Evolutionary conservation across 2,888 invertebrate genomes (phyloP), one percentile per base, ranked within the genome.

Genomic region (Bhutanitis thaidina): DNA sequence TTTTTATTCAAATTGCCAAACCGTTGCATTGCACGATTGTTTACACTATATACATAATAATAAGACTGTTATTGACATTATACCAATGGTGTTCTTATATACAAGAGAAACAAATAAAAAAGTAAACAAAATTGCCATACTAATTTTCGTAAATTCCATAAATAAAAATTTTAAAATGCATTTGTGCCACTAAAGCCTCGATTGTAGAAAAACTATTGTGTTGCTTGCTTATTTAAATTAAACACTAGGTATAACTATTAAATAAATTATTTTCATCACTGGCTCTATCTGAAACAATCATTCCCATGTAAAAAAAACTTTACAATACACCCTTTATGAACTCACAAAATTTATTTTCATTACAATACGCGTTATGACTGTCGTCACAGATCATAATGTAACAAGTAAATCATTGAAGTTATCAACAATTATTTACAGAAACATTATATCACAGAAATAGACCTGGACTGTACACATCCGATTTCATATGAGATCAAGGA

Each of bases 371-470:
- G 27, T 27, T 7, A 27, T 8, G 27, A 7, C 34, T 34, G 5
- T 12, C 12, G 7, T 34, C 12, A 34, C 34, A 34, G 34, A 34
- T 34, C 34, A 34, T 12, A 7, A 30, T 12, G 12, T 12, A 4
- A 12, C 7, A 12, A 13, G 30, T 44, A 35, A 32, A 37, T 35
- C 16, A 50, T 27, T 4, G 14, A 35, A 16, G 44, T 16, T 4
- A 34, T 27, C 34, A 44, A 39, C 12, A 37, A 43, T 38, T 49
- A 51, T 51, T 45, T 51, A 51, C 50, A 47, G 32, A 51, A 50
- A 45, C 15, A 29, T 37, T 49, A 44, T 50, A 45, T 46, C 51
- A 51, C 45, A 51, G 51, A 32, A 51, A 51, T 25, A 36, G 36
- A 36, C 46, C 45, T 15, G 20, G 13, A 32, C 14, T 32, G 20